Base-by-base conservation (phyloP, 2,888 invertebrate species). In the Metacarcinus magister region DNA sequence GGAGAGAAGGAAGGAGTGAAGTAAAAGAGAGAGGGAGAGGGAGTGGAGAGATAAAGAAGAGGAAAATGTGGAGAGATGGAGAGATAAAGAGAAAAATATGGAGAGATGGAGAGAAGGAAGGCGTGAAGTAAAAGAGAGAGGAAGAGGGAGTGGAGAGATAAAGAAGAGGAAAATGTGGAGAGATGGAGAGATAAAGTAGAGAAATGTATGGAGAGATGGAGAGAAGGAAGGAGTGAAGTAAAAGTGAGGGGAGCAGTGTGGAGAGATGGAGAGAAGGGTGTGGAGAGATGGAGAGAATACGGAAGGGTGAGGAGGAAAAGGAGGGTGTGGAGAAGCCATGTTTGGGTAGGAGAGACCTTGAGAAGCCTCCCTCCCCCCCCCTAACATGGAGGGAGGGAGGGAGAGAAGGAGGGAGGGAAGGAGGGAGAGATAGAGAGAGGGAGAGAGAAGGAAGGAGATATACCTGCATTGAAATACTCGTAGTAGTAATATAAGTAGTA, bases 261-360 rank as follows among this genome's bases (percentile, higher is more conserved):
- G 75, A 75, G 5, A 16, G 46, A 10, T 46, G 28, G 28, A 28
- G 28, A 75, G 28, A 28, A 75, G 75, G 75, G 75, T 75, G 75
- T 75, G 75, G 75, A 75, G 75, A 4, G 75, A 19, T 60, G 60
- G 60, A 60, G 60, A 16, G 60, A 23, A 67, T 82, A 32, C 32
- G 82, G 82, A 82, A 32, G 32, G 32, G 82, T 5, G 82, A 32
- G 32, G 32, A 82, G 82, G 82, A 32, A 82, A 82, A 10, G 82
- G 32, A 32, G 82, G 82, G 82, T 82, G 82, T 82, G 82, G 82
- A 82, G 82, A 82, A 82, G 82, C 82, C 82, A 10, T 82, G 82
- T 82, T 82, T 82, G 82, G 82, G 28, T 4, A 82, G 32, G 32
- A 23, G 82, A 82, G 82, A 82, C 82, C 82, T 82, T 82, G 82